These are phyloP conservation scores for Apostichopus californicus DNA, from an alignment of 35 echinoderm and acorn worm genomes.

Conservation along the genomic window DNA sequence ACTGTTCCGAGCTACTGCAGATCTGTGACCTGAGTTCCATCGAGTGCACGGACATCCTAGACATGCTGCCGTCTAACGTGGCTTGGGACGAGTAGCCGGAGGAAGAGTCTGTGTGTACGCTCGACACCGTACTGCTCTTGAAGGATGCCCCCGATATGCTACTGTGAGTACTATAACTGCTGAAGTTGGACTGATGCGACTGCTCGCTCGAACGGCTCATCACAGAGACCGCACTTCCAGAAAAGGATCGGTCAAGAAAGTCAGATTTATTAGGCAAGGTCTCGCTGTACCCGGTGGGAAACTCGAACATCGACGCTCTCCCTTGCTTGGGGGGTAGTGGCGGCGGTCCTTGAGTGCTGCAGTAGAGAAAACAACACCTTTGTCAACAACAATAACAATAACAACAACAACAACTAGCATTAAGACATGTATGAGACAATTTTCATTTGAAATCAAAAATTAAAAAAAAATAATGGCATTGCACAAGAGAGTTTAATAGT, in stretches of 20 bases:
- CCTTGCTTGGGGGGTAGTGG: conserved; percentile 49
- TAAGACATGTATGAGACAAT: too few species aligned
- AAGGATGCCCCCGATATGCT: conserved; percentile 64
- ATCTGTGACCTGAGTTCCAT: conserved; percentile 11
- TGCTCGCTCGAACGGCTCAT: conserved; percentile 44
- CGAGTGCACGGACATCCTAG: conserved; percentile 72
- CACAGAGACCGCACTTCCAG: conserved; percentile 72
- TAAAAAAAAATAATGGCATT: too few species aligned
- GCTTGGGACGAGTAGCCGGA: conserved; percentile 13
- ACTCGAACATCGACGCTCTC: conserved; percentile 35
- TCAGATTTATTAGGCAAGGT: neutral
- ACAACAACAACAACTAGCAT: too few species aligned
- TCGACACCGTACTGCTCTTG: conserved; percentile 59
- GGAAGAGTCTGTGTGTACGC: neutral
- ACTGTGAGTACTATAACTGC: conserved; percentile 71
- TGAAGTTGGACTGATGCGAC: conserved; percentile 76
- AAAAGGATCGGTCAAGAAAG: conserved; percentile 69
- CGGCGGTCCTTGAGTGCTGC: neutral
- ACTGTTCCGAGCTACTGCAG: conserved; percentile 24
- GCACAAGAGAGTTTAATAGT: too few species aligned
- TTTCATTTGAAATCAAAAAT: too few species aligned
- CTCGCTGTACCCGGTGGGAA: conserved; percentile 19
- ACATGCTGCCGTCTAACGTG: conserved; percentile 43
- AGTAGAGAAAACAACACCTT: neutral
- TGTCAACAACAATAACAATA: too few species aligned